Evolutionary conservation across 35 echinoderm and acorn worm species (phyloP).

Genomic region (Ophioderma brevispina): DNA sequence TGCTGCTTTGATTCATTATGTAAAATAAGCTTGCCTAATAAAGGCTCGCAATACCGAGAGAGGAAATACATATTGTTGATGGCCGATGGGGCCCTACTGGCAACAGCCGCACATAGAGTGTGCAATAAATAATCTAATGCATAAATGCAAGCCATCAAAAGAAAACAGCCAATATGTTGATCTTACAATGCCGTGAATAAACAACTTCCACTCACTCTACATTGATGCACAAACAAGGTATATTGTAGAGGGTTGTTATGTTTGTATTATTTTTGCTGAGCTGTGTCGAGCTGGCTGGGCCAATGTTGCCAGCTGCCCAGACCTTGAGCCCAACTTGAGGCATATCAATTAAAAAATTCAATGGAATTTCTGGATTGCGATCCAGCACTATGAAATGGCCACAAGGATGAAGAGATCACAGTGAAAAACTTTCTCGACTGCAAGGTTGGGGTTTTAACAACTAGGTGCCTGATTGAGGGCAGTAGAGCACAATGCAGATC

Average conservation of each 20-base stretch:
- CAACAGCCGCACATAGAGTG: not conserved
- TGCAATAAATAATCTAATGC: slow-evolving; percentile 8
- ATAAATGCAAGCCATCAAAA: slow-evolving; percentile 14
- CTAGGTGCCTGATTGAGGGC: too few species aligned
- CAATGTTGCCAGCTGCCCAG: not conserved
- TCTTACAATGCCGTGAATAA: slow-evolving; percentile 5
- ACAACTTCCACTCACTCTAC: not conserved
- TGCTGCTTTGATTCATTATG: slow-evolving; percentile 10
- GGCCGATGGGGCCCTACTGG: slow-evolving; percentile 6
- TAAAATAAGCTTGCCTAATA: slow-evolving; percentile 5
- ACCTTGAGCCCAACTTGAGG: not conserved
- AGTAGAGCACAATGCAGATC: too few species aligned
- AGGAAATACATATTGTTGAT: slow-evolving; percentile 14
- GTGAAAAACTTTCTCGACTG: too few species aligned
- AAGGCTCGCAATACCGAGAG: not conserved
- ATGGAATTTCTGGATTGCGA: too few species aligned
- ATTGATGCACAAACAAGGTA: not conserved
- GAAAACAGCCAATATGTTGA: slow-evolving; percentile 10
- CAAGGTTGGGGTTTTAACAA: too few species aligned
- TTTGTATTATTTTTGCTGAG: slow-evolving; percentile 14
- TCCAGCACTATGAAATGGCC: too few species aligned
- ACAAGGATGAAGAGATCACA: too few species aligned
- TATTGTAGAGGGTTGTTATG: slow-evolving; percentile 1
- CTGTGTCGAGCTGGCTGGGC: not conserved
- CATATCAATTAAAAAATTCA: too few species aligned